Evolutionary conservation across 2,113 vertebrate genomes (phyloP).

Genomic region (Ploceus nigricollis): DNA sequence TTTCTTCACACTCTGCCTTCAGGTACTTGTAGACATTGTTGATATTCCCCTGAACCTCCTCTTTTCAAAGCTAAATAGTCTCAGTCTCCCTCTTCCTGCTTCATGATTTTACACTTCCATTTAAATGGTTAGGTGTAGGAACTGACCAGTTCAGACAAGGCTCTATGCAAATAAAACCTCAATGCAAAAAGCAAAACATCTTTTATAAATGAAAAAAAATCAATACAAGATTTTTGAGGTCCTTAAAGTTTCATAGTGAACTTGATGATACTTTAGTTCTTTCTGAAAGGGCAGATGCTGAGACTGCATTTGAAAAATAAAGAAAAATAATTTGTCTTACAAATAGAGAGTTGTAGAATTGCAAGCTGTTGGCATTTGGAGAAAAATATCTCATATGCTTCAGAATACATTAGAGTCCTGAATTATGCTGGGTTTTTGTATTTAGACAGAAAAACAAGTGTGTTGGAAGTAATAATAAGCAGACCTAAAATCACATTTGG

Average conservation of each 20-base stretch:
- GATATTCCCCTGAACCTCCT: not conserved
- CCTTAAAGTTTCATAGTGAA: not conserved
- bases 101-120: not conserved
- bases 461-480: not conserved
- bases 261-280: not conserved
- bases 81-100: not conserved
- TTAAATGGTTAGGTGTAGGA: not conserved
- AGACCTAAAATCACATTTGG: not conserved
- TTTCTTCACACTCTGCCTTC: not conserved
- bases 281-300: not conserved
- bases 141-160: not conserved
- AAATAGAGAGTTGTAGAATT: not conserved
- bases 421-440: not conserved
- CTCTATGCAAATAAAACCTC: not conserved
- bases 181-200: not conserved
- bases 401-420: not conserved
- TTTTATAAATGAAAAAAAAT: not conserved
- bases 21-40: not conserved
- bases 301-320: not conserved
- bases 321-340: not conserved
- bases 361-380: not conserved
- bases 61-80: not conserved
- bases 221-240: not conserved
- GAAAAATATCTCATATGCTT: not conserved
- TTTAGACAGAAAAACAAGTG: not conserved